Evolutionary conservation across 2,797 vertebrate genomes (phyloP), one percentile per base, ranked within the genome.

Genomic region (Manis pentadactyla): DNA sequence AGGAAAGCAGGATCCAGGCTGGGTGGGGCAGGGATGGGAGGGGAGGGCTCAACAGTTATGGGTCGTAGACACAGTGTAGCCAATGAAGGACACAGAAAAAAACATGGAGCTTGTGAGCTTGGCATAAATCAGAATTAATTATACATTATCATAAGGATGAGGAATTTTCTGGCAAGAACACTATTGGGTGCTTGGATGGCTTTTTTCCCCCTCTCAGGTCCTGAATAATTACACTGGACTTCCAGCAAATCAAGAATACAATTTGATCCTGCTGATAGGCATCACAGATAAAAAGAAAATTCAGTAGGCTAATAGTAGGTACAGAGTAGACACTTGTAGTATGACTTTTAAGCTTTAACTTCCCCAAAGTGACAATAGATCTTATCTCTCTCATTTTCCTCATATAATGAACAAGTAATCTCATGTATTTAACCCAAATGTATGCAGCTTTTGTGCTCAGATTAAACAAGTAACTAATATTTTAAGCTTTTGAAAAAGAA

Each of bases 391-490:
- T 78, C 51, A 21, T 68, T 83, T 95, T 92, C 85, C 89, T 57
- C 37, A 34, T 77, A 27, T 66, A 53, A 81, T 75, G 86, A 90
- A 92, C 42, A 94, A 77, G 27, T 2, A 55, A 46, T 46, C 46
- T 46, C 46, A 46, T 46, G 46, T 8, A 46, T 46, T 46, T 29
- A 15, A 74, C 42, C 51, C 55, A 87, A 86, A 89, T 51, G n/a
- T 82, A 64, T 2, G 64, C 8, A 87, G 61, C 25, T 74, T 75
- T 79, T 9, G 8, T 23, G 7, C 46, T 74, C 84, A 18, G 11
- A 34, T 95, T 92, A 87, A 95, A 87, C 82, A 87, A 61, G 61
- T 77, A 27, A 34, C 77, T 85, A 46, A 84, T 75, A 96, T 75
- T 87, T 79, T 81, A 94, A 85, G 49, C 27, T 93, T 86, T 71